Evolutionary conservation across 2,888 invertebrate genomes (phyloP), one percentile per base, ranked within the genome.

Genomic region (Pteria penguin): DNA sequence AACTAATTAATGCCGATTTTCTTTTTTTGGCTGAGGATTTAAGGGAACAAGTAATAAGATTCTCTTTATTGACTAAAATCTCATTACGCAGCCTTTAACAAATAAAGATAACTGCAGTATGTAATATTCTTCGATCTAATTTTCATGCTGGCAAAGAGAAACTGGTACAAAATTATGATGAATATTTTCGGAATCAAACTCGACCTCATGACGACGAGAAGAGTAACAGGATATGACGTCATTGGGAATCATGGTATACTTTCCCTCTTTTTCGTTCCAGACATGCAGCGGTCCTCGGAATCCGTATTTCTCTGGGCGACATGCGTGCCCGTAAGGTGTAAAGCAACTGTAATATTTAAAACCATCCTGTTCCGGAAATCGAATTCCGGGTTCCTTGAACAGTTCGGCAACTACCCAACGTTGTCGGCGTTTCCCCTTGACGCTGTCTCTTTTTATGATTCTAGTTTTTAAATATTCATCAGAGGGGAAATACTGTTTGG

Each of bases 301-400:
- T 57, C 85, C 85, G 52, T 85, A 85, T 26, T 82, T 76, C 24
- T 81, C 45, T 8, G 85, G 85, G 26, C 76, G 70, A 66, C 85
- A 85, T 63, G 77, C 79, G 70, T 79, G 79, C 70, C 85, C 85
- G 66, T 72, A 85, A 4, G 82, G 85, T 8, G 83, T 85, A 75
- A 85, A 85, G 71, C 83, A 85, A n/a, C 83, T 82, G 58, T 82
- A 85, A 73, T 82, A 85, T 60, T 55, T 27, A 52, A 60, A 77
- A 5, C 29, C 33, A 3, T 58, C 57, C 18, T 31, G 24, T 2
- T 72, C 52, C 8, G 63, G 52, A 2, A 69, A n/a, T 1, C 76
- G 69, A 29, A 73, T 29, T 18, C 76, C 76, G 2, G 76, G 76
- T 29, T 77, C 68, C 55, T 77, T 77, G 5, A 73, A 72, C n/a